These are phyloP conservation scores for Mus caroli DNA, from an alignment of 2,797 vertebrate species.

Conservation along the genomic window DNA sequence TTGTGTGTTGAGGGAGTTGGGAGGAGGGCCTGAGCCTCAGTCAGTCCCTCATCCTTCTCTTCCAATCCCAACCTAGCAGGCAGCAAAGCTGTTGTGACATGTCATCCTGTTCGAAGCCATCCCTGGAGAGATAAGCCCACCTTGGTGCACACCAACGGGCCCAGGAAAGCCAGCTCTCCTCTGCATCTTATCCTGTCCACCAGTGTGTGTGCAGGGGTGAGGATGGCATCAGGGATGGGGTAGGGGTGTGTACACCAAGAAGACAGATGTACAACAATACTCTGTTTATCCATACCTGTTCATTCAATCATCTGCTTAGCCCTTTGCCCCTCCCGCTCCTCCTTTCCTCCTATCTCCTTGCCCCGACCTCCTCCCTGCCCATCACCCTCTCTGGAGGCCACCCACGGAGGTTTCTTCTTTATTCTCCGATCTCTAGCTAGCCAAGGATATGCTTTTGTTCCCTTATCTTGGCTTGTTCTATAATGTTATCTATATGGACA, in stretches of 20 bases:
- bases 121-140: neutral
- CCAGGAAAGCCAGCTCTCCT: neutral
- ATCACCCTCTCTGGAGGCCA: constrained; percentile 48
- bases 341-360: neutral
- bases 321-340: neutral
- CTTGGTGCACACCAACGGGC: neutral
- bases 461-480: constrained; percentile 78
- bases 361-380: neutral
- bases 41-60: neutral
- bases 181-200: neutral
- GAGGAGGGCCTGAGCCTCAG: neutral
- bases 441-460: constrained; percentile 70
- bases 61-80: neutral
- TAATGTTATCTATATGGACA: constrained; percentile 66
- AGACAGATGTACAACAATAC: neutral
- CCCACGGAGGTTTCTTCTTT: constrained; percentile 54
- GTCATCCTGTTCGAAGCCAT: neutral
- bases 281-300: neutral
- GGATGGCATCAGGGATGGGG: neutral
- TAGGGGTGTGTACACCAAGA: neutral
- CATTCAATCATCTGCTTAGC: neutral
- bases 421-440: constrained; percentile 64
- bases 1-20: too few relatives aligned
- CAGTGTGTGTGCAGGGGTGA: neutral
- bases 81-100: neutral